Evolutionary conservation across 2,888 invertebrate species (phyloP).

Genomic region (Campoplex nolae): DNA sequence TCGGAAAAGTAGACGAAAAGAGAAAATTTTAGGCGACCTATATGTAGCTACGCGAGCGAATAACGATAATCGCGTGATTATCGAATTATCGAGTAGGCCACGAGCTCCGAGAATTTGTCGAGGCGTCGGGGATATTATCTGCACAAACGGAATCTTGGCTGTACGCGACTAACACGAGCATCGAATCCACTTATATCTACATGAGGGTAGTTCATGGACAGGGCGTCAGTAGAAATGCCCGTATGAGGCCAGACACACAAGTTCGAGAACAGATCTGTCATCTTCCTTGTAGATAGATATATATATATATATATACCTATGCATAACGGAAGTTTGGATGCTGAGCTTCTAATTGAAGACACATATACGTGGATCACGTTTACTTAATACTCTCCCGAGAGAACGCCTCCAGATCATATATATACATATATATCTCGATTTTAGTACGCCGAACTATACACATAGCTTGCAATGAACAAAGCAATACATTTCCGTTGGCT

Average conservation of each 20-base stretch:
- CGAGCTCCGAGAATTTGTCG: constrained; percentile 3
- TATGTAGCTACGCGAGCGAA: too few species aligned
- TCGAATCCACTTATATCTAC: constrained; percentile 2
- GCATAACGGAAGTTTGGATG: constrained; percentile 11
- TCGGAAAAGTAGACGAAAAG: too few species aligned
- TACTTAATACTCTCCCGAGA: constrained; percentile 45
- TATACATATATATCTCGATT: constrained; percentile 29
- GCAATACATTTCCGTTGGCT: constrained; percentile 44
- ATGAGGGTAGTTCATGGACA: constrained; percentile 21
- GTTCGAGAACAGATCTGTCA: constrained; percentile 22
- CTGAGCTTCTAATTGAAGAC: constrained; percentile 65
- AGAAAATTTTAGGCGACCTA: neutral
- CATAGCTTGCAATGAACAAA: neutral
- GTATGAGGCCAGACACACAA: constrained; percentile 55
- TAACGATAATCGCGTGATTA: neutral
- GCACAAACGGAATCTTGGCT: constrained; percentile 10
- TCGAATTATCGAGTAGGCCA: neutral
- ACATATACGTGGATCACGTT: constrained; percentile 58
- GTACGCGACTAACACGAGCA: neutral
- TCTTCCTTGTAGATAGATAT: neutral
- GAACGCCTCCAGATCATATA: neutral
- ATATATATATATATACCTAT: neutral
- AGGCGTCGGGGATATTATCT: neutral
- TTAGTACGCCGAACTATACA: constrained; percentile 40
- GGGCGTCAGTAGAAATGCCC: constrained; percentile 50